phyloP scores from a whole-genome alignment of 2,113 vertebrate species.

The Syngnathus typhle region DNA sequence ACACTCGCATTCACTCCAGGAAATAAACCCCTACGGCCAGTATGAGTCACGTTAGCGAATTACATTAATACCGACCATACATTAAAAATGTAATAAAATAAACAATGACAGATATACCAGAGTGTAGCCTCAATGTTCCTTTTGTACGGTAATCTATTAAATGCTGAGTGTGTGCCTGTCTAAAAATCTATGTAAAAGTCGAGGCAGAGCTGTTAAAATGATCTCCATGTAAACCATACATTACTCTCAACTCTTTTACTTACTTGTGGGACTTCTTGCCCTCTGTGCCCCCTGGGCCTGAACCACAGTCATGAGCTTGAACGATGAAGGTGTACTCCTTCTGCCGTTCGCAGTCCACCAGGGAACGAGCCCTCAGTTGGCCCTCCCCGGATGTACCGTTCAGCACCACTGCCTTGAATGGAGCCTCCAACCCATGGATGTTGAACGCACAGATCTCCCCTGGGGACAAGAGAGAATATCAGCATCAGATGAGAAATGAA shows the following conservation, averaged over 20 bases:
- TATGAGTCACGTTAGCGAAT: too few relatives aligned
- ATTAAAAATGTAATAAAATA: not conserved
- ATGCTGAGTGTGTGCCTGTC: not conserved
- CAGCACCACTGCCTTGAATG: conserved; percentile 90
- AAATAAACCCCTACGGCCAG: too few relatives aligned
- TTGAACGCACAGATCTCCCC: conserved; percentile 97
- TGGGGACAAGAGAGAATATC: conserved; percentile 50
- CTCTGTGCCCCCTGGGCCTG: conserved; percentile 76
- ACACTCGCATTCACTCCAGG: not conserved
- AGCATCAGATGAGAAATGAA: conserved; percentile 7
- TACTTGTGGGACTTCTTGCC: conserved; percentile 98
- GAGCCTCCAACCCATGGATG: conserved; percentile 86
- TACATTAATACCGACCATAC: not conserved
- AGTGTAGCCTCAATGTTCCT: not conserved
- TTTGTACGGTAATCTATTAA: not conserved
- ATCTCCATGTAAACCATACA: not conserved
- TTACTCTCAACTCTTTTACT: conserved; percentile 51
- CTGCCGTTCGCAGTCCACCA: conserved; percentile 91
- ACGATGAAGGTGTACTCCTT: conserved; percentile 97
- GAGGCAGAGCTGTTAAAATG: not conserved
- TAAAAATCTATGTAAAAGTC: not conserved
- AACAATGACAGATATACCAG: not conserved
- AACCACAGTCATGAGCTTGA: conserved; percentile 93
- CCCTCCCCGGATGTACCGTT: conserved; percentile 95
- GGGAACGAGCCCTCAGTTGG: conserved; percentile 78